Base-by-base conservation (phyloP, 2,797 vertebrate genomes). In the Tiaroga cobitis region DNA sequence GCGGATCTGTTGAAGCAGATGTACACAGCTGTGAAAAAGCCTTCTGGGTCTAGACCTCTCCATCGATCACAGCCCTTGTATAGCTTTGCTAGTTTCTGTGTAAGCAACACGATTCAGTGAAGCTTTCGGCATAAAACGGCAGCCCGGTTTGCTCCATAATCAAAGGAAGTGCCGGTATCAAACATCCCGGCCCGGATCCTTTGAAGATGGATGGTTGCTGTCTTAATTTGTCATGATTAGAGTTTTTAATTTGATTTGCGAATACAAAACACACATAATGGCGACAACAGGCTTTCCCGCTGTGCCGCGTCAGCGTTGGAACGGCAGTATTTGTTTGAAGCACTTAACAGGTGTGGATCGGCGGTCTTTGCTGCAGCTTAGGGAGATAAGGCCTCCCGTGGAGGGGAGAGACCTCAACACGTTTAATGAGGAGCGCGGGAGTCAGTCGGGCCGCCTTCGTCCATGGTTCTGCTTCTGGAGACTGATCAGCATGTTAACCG, bases 371-470 rank as follows among this genome's bases (percentile, higher is more conserved):
- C 92, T 85, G 54, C 88, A 87, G 91, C 90, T 89, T 82, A 91
- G 70, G 91, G 92, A 82, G 89, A 92, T 92, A 93, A 91, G 89
- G 91, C 90, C 92, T 89, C 95, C 95, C 86, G 89, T 93, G 89
- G 95, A 92, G 94, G 92, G 92, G 90, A 92, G 92, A 95, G 93
- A 95, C 94, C 94, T 92, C 89, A n/a, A 91, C 89, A 87, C 87
- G 86, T 95, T 96, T 98, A 97, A 97, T 97, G 96, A 97, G 95
- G 93, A 94, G 93, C 94, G 92, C 88, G 91, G 93, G 93, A 96
- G 94, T 93, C 93, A 92, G 93, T 90, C 94, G 94, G 92, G 91
- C 94, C 95, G 94, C 92, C 95, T 90, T 88, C 91, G 91, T 90
- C 92, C 92, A 86, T 84, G 92, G 94, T 95, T 96, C 94, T 93